Percentiles rank a stretch among this genome's conserved stretches.
These are phyloP conservation scores for Gerosis bhagava DNA, from an alignment of 2,888 invertebrate genomes.

Conservation along the genomic window DNA sequence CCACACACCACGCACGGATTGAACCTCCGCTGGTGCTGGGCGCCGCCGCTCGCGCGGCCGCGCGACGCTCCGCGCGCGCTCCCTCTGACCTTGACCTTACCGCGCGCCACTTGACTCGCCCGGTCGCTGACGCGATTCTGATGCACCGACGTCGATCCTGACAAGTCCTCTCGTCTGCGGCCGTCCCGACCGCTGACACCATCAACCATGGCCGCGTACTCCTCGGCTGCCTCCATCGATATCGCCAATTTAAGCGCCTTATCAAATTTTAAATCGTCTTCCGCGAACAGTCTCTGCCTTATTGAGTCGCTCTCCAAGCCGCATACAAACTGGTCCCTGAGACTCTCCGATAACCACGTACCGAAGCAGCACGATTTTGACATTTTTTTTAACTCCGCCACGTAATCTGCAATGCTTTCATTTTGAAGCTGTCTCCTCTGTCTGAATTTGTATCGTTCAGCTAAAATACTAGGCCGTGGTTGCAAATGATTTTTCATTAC, in stretches of 20 bases:
- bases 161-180: too few relatives aligned
- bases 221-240: conserved; percentile 26
- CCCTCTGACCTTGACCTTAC: too few relatives aligned
- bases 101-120: too few relatives aligned
- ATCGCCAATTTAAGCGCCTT: conserved; percentile 18
- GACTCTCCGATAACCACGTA: conserved; percentile 29
- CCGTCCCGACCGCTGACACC: too few relatives aligned
- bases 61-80: too few relatives aligned
- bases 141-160: too few relatives aligned
- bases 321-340: conserved; percentile 34
- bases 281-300: conserved; percentile 23
- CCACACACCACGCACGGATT: background rate
- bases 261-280: conserved; percentile 18
- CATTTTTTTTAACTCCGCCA: conserved; percentile 31
- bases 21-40: too few relatives aligned
- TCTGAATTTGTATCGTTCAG: conserved; percentile 33
- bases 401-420: conserved; percentile 18
- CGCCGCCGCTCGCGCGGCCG: too few relatives aligned
- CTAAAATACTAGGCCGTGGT: conserved; percentile 28
- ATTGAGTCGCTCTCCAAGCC: conserved; percentile 13
- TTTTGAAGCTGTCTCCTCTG: conserved; percentile 15
- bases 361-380: conserved; percentile 27
- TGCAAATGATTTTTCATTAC: conserved; percentile 29
- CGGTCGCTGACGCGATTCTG: too few relatives aligned
- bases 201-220: conserved; percentile 22